A percentile compares a stretch with the other conserved stretches of the same genome.
These are phyloP conservation scores for Morus bassanus DNA, from an alignment of 2,797 vertebrate species.

Conservation along the genomic window DNA sequence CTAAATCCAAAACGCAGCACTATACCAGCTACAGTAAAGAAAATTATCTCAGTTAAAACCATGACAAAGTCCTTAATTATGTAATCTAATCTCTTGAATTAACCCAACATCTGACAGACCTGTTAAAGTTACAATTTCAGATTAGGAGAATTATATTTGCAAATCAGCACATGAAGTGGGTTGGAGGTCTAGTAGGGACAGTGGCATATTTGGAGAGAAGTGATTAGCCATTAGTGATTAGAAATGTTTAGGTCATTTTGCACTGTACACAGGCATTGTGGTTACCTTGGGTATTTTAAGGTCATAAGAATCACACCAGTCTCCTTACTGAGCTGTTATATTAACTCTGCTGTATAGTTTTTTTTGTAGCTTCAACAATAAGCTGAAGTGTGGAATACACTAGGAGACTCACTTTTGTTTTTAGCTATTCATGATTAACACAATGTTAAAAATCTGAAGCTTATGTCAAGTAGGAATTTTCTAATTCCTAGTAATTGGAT, in stretches of 20 bases:
- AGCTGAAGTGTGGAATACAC: background rate
- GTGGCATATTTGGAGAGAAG: background rate
- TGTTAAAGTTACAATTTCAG: background rate
- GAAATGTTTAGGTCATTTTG: background rate
- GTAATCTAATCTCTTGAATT: background rate
- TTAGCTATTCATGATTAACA: background rate
- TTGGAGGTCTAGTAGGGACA: background rate
- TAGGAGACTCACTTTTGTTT: background rate
- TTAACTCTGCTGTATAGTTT: background rate
- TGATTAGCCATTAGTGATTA: background rate
- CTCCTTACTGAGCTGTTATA: background rate
- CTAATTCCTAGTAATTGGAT: background rate
- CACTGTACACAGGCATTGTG: background rate
- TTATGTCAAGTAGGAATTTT: background rate
- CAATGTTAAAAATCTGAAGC: background rate
- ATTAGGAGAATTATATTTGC: background rate
- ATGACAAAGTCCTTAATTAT: background rate
- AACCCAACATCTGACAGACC: background rate
- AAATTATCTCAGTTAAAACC: no score
- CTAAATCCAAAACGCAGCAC: no score
- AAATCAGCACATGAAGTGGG: background rate
- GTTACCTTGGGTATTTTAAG: background rate
- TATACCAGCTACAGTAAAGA: no score
- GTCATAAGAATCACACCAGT: background rate
- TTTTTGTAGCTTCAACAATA: background rate